Percentiles rank a stretch among this genome's conserved stretches.
These are phyloP conservation scores for Portevinia maculata DNA, from an alignment of 2,888 invertebrate genomes.

Conservation along the genomic window DNA sequence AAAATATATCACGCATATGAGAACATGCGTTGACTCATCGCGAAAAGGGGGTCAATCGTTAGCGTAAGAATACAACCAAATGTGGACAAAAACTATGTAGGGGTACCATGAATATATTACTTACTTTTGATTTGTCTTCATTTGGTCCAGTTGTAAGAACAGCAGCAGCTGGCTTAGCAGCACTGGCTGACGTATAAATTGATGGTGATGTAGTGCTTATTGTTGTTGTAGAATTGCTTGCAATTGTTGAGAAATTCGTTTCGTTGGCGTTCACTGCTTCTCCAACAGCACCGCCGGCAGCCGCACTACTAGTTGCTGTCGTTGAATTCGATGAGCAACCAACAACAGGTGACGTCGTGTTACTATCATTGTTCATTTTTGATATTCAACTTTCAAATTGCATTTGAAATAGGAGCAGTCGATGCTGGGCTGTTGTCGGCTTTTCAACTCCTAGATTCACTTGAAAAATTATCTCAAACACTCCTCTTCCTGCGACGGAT, in stretches of 20 bases:
- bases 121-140: conserved; percentile 59
- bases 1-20: not conserved
- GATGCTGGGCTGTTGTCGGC: not conserved
- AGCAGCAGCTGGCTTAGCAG: conserved; percentile 37
- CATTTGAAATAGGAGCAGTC: conserved; percentile 57
- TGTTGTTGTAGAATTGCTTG: conserved; percentile 55
- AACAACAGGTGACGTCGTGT: conserved; percentile 59
- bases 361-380: conserved; percentile 72
- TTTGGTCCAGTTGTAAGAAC: conserved; percentile 47
- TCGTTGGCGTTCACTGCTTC: conserved; percentile 47
- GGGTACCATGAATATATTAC: not conserved
- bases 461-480: not conserved
- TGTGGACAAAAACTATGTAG: not conserved
- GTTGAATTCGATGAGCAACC: conserved; percentile 66
- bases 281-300: conserved; percentile 20
- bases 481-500: not conserved
- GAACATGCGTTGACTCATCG: conserved; percentile 1
- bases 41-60: not conserved
- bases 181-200: conserved; percentile 52
- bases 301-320: conserved; percentile 46
- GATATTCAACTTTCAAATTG: conserved; percentile 52
- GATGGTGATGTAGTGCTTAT: conserved; percentile 56
- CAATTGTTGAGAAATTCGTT: conserved; percentile 33
- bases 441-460: conserved; percentile 5
- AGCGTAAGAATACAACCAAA: conserved; percentile 7